Base-by-base conservation (phyloP, 2,888 invertebrate species). In the Halocaridina rubra region DNA sequence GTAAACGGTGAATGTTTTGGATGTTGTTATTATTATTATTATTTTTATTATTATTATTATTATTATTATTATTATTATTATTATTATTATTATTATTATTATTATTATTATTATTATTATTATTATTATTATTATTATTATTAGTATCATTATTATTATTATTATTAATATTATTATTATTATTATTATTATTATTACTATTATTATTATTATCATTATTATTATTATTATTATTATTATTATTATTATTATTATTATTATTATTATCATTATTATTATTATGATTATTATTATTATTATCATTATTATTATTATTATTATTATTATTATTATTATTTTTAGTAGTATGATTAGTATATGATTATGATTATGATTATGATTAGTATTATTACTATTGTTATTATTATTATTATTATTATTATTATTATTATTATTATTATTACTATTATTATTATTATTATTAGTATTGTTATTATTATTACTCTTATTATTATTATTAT, bases 171-270 rank as follows among this genome's bases (percentile, higher is more conserved):
- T 22, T 22, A 19, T 2, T 22, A 19, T 5, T 22, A 2, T 22
- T 5, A 64, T 22, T 1, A 64, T 22, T 1, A 64, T 22, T 1
- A 64, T 22, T 1, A 64, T 22, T 1, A 64, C 22, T 1, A 64
- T 22, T 1, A 64, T 22, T 1, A 64, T 22, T 1, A 64, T 24
- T 29, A 69, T 24, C 30, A 69, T 24, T 69, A 69, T 24, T 69
- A 69, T 24, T 69, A 69, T 24, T 69, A 69, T 24, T 69, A 69
- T n/a, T 29, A 69, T n/a, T 29, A 69, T 30, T 69, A 69, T n/a
- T 22, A 69, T 27, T 69, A 69, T 27, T 29, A 29, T 32, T 69
- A 69, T n/a, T 69, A 69, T 27, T 69, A 69, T 27, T 69, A 69
- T 27, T 69, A 69, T 30, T 5, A 69, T 27, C n/a, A n/a, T n/a